Base-by-base conservation (phyloP, 2,888 invertebrate species). In the Phengaris alcon region DNA sequence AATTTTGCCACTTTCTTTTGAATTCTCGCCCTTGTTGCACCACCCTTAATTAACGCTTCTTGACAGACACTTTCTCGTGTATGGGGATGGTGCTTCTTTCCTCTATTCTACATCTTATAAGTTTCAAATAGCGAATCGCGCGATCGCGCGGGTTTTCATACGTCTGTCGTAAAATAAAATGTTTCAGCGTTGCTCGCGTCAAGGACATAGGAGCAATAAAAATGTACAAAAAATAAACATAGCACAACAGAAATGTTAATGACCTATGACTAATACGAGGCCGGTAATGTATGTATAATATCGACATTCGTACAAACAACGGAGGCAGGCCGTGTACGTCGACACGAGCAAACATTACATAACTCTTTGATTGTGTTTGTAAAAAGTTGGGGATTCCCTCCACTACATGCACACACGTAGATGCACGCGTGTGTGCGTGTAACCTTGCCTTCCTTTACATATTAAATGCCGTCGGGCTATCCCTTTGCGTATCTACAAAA, bases 351-450 rank as follows among this genome's bases (percentile, higher is more conserved):
- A 91, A 91, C 91, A 91, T 93, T 93, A 93, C 93, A 93, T 93
- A 93, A 93, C 91, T 91, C 93, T 93, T 91, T 93, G 93, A 93
- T 93, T 93, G 93, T 93, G 93, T 93, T 92, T 89, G 92, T 93
- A 93, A 93, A 93, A 93, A 93, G 90, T 92, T 91, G 93, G 93
- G 93, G 91, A 93, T 90, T 91, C 93, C 93, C 93, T 90, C 89
- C 84, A 92, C 90, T 89, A 93, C 93, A 91, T 86, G 84, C 90
- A 86, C 90, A 90, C 51, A 12, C 52, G 51, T 51, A 51, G n/a
- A 46, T 86, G 86, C 85, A 82, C 79, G 79, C 78, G 76, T 85
- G 91, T 93, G 93, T 91, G 92, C 81, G 91, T 89, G 88, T 90
- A 91, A 91, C 93, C 93, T 93, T 90, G 91, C 89, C 93, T 91